Evolutionary conservation across 2,113 vertebrate species (phyloP), one percentile per base, ranked within the genome.

Genomic region (Melanocharis versteri): DNA sequence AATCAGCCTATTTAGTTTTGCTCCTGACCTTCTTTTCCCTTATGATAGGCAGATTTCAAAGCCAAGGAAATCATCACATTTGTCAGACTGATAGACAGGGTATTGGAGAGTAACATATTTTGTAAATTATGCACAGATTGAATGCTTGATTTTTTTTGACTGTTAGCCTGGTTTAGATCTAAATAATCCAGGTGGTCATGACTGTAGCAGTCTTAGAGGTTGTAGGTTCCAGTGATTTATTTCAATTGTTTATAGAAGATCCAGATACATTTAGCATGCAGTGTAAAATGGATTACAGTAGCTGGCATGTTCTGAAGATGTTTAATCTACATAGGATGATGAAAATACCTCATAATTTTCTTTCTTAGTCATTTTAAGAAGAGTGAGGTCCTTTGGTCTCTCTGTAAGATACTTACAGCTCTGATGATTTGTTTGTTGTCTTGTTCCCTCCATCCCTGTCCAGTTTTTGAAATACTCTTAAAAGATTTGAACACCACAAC

Each of bases 361-460:
- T 56, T 79, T 60, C 24, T n/a, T 37, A 58, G 21, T 60, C 0
- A 40, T 57, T 90, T 66, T 79, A 76, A 75, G 45, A 30, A 23
- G 4, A 61, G n/a, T 37, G 31, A 66, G 27, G 26, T 92, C 8
- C 8, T 85, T 58, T 68, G 10, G 4, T 82, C 7, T 44, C 33
- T 37, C 9, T 64, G 0, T 58, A 71, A 56, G n/a, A 50, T 35
- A 17, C 2, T 68, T 69, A 44, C 2, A 86, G 16, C 15, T 65
- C 50, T 80, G 19, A 14, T 69, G 3, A 13, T 42, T 58, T 48
- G 20, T 37, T 73, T 80, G 27, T 30, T 66, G 8, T 7, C 31
- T 78, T 0, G 0, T 17, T 72, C 9, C 21, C 6, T 93, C 20
- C 2, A 6, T 35, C 4, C 6, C 8, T 47, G 5, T 81, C 21